Base-by-base conservation (phyloP, 2,888 invertebrate genomes). In the Cartodere bifasciata region DNA sequence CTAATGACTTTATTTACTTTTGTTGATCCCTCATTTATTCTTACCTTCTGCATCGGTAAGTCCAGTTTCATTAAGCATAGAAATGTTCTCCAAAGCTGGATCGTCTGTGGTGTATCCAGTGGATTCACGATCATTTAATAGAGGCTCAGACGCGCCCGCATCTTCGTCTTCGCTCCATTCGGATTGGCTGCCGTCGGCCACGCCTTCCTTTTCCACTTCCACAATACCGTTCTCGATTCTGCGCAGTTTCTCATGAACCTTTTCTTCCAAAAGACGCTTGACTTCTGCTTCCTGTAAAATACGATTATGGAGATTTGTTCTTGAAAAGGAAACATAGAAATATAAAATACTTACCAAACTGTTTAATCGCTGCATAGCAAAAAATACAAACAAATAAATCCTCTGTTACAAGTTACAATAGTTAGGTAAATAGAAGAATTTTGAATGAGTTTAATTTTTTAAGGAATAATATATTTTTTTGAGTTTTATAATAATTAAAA, bases 101-200 rank as follows among this genome's bases (percentile, higher is more conserved):
- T 86, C 85, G 59, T 86, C 85, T 1, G 84, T 85, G n/a, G 81
- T 83, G 54, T 85, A 86, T 14, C 84, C 84, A 2, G 83, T 81
- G 40, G 82, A 83, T 45, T 70, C 70, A 27, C 64, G 47, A 39
- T 68, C 67, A 27, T 62, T 62, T 16, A 66, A 44, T n/a, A 67
- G 47, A 7, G 64, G 65, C 38, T 66, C 73, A n/a, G 72, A 72
- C 28, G 71, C 73, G 36, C 72, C 74, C 23, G 71, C 72, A 41
- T 72, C 72, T 43, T 70, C 71, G 45, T 72, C 72, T 48, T 72
- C 72, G 40, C 80, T 81, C 83, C 83, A 83, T 52, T 84, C 84
- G n/a, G 82, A 82, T 48, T 82, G 79, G 58, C 82, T 82, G 29
- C 60, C 56, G 53, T 63, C 47, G 3, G 56, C 62, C 52, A 38